Percentiles rank a stretch among this genome's conserved stretches.
These are phyloP conservation scores for Ramphastos sulfuratus DNA, from an alignment of 2,113 vertebrate genomes.

Conservation along the genomic window DNA sequence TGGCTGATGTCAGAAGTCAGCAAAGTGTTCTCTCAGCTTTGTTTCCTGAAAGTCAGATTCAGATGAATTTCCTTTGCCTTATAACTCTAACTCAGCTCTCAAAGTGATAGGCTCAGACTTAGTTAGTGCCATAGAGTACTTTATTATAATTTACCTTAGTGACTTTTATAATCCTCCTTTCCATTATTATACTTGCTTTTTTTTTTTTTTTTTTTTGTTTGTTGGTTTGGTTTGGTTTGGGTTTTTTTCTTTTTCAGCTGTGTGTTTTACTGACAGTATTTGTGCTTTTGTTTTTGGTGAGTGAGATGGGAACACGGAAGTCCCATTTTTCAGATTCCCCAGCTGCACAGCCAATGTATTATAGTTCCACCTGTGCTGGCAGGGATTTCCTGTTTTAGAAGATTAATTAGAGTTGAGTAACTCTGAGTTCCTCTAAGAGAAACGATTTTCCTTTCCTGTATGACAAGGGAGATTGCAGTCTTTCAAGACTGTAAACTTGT, in stretches of 20 bases:
- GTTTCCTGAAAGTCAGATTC: neutral
- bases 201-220: neutral
- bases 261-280: neutral
- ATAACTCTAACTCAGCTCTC: neutral
- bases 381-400: conserved; percentile 52
- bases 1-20: neutral
- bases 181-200: neutral
- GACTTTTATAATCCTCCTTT: neutral
- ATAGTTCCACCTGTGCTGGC: conserved; percentile 38
- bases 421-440: conserved; percentile 46
- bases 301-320: neutral
- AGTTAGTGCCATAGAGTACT: neutral
- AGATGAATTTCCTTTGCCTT: neutral
- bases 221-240: too few species aligned
- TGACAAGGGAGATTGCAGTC: neutral
- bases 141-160: neutral
- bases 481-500: neutral
- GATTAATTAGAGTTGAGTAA: conserved; percentile 57
- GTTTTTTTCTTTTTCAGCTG: neutral
- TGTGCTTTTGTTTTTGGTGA: neutral
- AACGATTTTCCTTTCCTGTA: conserved; percentile 35
- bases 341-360: neutral
- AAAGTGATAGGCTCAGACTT: neutral
- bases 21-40: neutral
- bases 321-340: conserved; percentile 14